These are phyloP conservation scores for Lytechinus pictus DNA, from an alignment of 35 echinoderm and acorn worm genomes.

Conservation along the genomic window DNA sequence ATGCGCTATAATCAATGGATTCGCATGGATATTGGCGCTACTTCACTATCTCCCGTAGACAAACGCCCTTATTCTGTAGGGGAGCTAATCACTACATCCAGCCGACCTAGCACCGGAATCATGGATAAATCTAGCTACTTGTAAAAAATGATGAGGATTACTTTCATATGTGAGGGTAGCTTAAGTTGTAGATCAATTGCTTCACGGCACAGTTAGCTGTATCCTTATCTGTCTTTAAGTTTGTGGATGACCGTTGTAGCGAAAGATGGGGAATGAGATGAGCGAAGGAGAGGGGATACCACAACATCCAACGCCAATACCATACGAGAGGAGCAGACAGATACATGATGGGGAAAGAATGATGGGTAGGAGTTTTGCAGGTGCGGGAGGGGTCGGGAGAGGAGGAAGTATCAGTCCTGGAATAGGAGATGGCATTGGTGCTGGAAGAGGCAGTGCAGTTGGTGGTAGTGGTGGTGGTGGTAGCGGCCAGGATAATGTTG, in stretches of 20 bases:
- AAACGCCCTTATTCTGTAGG: slow-evolving; percentile 28
- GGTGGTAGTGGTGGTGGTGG: background rate
- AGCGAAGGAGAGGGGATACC: slow-evolving; percentile 18
- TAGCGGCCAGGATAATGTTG: background rate
- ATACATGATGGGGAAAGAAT: background rate
- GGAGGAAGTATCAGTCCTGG: background rate
- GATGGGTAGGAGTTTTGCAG: background rate
- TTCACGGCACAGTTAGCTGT: background rate
- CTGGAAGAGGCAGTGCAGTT: background rate
- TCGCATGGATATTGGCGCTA: slow-evolving; percentile 41
- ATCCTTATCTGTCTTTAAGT: background rate
- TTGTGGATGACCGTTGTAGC: background rate
- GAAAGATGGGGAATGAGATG: slow-evolving; percentile 44
- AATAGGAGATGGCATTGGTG: background rate
- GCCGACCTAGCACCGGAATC: background rate
- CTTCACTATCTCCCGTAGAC: slow-evolving; percentile 52
- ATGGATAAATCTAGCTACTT: slow-evolving; percentile 25
- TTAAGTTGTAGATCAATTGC: background rate
- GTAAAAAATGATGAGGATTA: slow-evolving; percentile 9
- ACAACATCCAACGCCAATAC: slow-evolving; percentile 25
- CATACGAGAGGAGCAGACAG: slow-evolving; percentile 17
- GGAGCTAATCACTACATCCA: slow-evolving; percentile 42
- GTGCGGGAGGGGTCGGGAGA: background rate
- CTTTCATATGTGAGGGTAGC: background rate
- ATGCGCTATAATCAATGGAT: slow-evolving; percentile 44